Evolutionary conservation across 2,888 invertebrate genomes (phyloP), one percentile per base, ranked within the genome.

Genomic region (Tipula lateralis): DNA sequence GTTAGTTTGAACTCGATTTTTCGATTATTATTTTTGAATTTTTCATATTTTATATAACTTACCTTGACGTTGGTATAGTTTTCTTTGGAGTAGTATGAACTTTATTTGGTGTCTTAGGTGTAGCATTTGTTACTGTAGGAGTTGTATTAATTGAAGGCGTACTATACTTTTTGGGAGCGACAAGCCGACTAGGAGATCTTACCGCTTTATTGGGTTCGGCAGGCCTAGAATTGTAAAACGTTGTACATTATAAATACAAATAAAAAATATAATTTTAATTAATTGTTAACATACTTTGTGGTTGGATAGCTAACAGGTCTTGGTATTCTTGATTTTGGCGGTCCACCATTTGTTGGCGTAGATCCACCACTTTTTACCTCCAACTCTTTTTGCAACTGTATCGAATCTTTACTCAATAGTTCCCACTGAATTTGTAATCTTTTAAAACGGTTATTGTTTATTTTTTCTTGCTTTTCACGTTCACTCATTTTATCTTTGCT

Each of bases 371-470:
- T 90, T 84, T 90, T 89, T 30, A 44, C 16, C 84, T 89, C 90
- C 86, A 90, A 87, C 85, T 90, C 90, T 84, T 90, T 90, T 9
- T 90, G 87, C 85, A 87, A 85, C 88, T 89, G 88, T 86, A 89
- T 89, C 3, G 89, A 89, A 85, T 90, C 90, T 85, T 90, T 90
- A 86, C 90, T 90, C 86, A 90, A 88, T 85, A 90, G 87, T 86
- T 90, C 90, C 90, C 90, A 90, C 86, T 90, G 90, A 84, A 90
- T 90, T 87, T 90, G 90, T 85, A 90, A 86, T 19, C 90, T 89
- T 87, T 90, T 90, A 83, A 90, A 90, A 84, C 90, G 89, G 88
- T 90, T 90, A 85, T 89, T 90, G 83, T 90, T 89, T 81, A 90
- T 89, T 87, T 90, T 90, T 1, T 89, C 89, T 87, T 88, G 89